phyloP scores from a whole-genome alignment of 2,797 vertebrate genomes.

The Sebastes hopkinsi region DNA sequence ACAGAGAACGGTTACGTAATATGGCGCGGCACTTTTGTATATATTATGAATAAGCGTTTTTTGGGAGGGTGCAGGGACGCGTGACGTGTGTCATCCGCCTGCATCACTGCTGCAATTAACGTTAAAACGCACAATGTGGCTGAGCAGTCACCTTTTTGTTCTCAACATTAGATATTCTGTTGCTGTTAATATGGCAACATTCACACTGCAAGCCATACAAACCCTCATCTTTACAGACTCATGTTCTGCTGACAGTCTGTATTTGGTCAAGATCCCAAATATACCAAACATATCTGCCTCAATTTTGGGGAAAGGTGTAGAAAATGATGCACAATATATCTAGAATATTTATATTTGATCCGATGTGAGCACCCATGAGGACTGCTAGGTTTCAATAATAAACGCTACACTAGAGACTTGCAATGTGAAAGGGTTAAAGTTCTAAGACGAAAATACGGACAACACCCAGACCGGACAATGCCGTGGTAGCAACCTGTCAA shows the following conservation, averaged over 20 bases:
- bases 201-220: neutral
- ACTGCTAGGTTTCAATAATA: neutral
- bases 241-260: neutral
- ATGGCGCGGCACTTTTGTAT: constrained; percentile 45
- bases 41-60: constrained; percentile 70
- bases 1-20: constrained; percentile 53
- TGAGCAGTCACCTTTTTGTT: constrained; percentile 6
- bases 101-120: neutral
- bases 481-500: no score
- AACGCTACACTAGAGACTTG: neutral
- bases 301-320: neutral
- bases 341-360: neutral
- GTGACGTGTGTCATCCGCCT: constrained; percentile 3
- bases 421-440: no score
- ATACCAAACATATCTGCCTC: neutral
- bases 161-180: neutral
- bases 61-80: constrained; percentile 26
- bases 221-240: neutral
- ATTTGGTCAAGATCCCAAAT: neutral
- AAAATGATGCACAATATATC: neutral
- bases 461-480: no score
- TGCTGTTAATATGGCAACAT: neutral
- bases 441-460: no score
- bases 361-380: neutral
- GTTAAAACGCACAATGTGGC: constrained; percentile 6